These are phyloP conservation scores for Betta splendens DNA, from an alignment of 2,797 vertebrate genomes.

Conservation along the genomic window DNA sequence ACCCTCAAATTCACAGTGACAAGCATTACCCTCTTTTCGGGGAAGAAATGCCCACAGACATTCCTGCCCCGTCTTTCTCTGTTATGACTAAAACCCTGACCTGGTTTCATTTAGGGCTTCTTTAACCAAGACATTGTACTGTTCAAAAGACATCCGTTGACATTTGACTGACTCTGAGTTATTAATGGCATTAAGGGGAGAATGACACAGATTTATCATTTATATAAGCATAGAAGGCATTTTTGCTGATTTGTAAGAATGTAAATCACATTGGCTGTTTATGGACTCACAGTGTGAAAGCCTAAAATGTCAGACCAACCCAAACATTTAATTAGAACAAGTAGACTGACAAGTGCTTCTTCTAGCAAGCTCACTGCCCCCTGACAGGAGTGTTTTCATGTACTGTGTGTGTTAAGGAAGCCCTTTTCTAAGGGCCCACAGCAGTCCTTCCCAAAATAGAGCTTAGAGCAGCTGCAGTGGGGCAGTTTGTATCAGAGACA, in stretches of 20 bases:
- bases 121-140: conserved; percentile 28
- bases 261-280: neutral
- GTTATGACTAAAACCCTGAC: conserved; percentile 62
- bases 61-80: conserved; percentile 52
- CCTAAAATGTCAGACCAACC: conserved; percentile 1
- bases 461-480: conserved; percentile 79
- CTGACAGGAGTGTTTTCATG: conserved; percentile 44
- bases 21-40: conserved; percentile 57
- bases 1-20: conserved; percentile 72
- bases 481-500: conserved; percentile 77
- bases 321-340: conserved; percentile 3
- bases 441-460: conserved; percentile 81
- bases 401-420: conserved; percentile 60
- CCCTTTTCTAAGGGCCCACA: conserved; percentile 63
- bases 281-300: neutral
- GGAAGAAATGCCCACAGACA: conserved; percentile 62
- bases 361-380: conserved; percentile 21
- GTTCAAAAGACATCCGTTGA: conserved; percentile 39
- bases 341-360: conserved; percentile 6
- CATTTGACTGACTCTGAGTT: conserved; percentile 36
- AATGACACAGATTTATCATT: too few species aligned
- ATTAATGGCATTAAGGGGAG: too few species aligned
- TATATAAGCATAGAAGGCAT: neutral
- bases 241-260: neutral
- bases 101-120: conserved; percentile 63